Evolutionary conservation across 1,140 invertebrate species (phyloP).

Genomic region (Laodelphax striatellus): DNA sequence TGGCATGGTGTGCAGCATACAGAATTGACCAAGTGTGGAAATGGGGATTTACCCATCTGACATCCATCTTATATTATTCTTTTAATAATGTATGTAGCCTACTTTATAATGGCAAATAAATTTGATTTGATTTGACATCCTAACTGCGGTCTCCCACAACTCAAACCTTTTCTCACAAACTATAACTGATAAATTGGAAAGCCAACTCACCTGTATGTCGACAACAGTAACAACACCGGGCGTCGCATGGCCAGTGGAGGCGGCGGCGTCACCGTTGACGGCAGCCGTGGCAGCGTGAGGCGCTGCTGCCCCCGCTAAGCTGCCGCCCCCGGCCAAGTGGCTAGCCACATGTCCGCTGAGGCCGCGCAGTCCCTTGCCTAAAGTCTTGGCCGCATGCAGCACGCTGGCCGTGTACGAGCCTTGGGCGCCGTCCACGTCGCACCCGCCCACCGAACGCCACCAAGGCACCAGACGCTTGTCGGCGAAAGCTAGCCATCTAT

Average conservation of each 20-base stretch:
- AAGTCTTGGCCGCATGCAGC: constrained; percentile 85
- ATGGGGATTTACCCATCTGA: too few species aligned
- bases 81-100: too few species aligned
- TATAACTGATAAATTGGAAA: too few species aligned
- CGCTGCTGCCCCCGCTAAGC: constrained; percentile 23
- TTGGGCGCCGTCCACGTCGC: constrained; percentile 48
- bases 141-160: too few species aligned
- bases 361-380: constrained; percentile 72
- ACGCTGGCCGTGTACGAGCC: constrained; percentile 87
- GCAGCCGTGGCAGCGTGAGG: constrained; percentile 28
- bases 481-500: constrained; percentile 44
- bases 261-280: constrained; percentile 31
- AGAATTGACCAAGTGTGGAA: too few species aligned
- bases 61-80: too few species aligned
- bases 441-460: constrained; percentile 47
- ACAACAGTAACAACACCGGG: constrained; percentile 82
- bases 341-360: constrained; percentile 89
- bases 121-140: too few species aligned
- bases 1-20: too few species aligned
- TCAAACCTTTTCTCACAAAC: too few species aligned
- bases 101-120: too few species aligned
- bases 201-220: constrained; percentile 55
- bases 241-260: not conserved
- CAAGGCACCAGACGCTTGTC: constrained; percentile 44
- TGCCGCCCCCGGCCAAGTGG: constrained; percentile 57